Evolutionary conservation across 2,113 vertebrate species (phyloP), one percentile per base, ranked within the genome.

Genomic region (Hucho hucho): DNA sequence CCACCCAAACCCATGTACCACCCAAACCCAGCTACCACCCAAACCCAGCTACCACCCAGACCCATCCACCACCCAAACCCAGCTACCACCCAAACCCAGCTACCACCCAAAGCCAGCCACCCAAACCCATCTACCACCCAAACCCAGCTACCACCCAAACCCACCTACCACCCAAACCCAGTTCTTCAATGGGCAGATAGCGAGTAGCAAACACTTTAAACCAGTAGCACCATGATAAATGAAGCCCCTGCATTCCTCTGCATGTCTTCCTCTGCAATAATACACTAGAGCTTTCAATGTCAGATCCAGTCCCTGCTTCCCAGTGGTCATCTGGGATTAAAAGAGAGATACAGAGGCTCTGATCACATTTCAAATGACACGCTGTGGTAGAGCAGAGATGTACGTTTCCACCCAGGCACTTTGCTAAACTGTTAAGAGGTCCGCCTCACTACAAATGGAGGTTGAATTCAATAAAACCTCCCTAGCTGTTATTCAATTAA

Each of bases 401-500:
- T 80, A 80, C 67, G 56, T 75, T 85, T 79, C 78, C 78, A 86
- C 76, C 26, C 5, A 82, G 68, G 64, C 80, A 74, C 76, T 82
- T 81, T 67, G 81, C 72, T 84, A 72, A 87, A 77, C 79, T 78
- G 79, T 82, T 86, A 86, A 86, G 82, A 81, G 87, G 88, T 85
- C 82, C 75, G 61, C 67, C 63, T 79, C 46, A 64, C 78, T 83
- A 86, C 84, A 86, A 86, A 88, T 69, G 81, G 75, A 70, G 80
- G 73, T 74, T 12, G 32, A 82, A 89, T 88, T 86, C 87, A 90
- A 86, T 89, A 86, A 88, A 80, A 80, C 75, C 74, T 64, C 79
- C 78, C 65, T 78, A 83, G 88, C 81, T 78, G 84, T 83, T 81
- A 86, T 89, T 90, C 87, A 83, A 89, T 91, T 89, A 87, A 90